Base-by-base conservation (phyloP, 1,140 invertebrate species). In the Brachionus paranguensis region DNA sequence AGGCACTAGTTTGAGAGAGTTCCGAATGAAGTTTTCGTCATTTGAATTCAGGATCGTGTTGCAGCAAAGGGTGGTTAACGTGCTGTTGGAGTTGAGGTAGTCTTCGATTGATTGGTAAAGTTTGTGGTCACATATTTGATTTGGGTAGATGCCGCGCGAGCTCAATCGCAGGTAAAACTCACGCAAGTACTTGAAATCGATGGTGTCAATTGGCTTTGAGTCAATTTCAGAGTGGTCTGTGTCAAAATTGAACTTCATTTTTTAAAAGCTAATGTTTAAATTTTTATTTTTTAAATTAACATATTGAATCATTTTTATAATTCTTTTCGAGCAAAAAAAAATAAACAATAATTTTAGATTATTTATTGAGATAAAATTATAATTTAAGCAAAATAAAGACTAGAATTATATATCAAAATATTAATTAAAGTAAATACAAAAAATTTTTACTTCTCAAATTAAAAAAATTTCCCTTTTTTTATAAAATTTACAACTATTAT, bases 201-300 rank as follows among this genome's bases (percentile, higher is more conserved):
- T 50, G 6, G 72, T 27, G 47, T 76, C 72, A 10, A 14, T 50
- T 14, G 47, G 20, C 0, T 12, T 24, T 33, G 72, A 76, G 47
- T 50, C 20, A 10, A 76, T 50, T 24, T 76, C 72, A 8, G 72
- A 76, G 50, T 76, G 72, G 27, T 76, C 72, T 76, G 43, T 24
- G 10, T 76, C 72, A 47, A 76, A 76, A 27, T 76, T 47, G 27
- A 76, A 76, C 12, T 27, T 50, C 72, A 76, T 76, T 76, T 53
- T 76, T 76, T 0, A 37, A 37, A 47, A 68, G 20, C 4, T 68
- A 14, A 7, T 72, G 41, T 20, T 17, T 43, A 17, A 7, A 43
- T 45, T 41, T 43, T 72, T 72, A 14, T 72, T 72, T 17, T n/a
- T 43, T 45, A 43, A 68, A 68, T 33, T 68, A 68, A 68, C 33